Conservation (phyloP, 2,797 vertebrate genomes). For the Sardinella longiceps region DNA sequence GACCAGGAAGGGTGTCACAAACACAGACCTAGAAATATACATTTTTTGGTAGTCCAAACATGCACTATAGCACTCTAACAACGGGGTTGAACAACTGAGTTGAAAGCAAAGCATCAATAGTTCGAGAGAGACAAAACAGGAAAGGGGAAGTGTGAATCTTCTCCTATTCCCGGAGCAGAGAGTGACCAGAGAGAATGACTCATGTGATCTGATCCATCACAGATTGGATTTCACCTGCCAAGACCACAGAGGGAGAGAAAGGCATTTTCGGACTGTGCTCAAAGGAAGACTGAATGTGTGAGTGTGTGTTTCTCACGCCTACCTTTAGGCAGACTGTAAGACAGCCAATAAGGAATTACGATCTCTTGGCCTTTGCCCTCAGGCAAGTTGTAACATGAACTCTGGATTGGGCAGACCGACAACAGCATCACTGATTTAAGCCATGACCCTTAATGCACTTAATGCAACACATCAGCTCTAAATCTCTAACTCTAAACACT, state of each 20-base stretch:
- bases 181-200: not conserved
- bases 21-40: not conserved
- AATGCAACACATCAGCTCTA: not conserved
- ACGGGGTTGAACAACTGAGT: not conserved
- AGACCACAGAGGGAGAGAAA: not conserved
- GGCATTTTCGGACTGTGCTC: not conserved
- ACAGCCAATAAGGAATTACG: not conserved
- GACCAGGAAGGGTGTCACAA: constrained; percentile 4
- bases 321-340: not conserved
- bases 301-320: not conserved
- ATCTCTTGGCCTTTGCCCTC: not conserved
- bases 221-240: constrained; percentile 10
- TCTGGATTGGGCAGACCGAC: not conserved
- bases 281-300: not conserved
- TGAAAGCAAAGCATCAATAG: not conserved
- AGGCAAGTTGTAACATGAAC: not conserved
- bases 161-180: not conserved
- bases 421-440: not conserved
- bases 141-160: not conserved
- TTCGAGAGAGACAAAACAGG: not conserved
- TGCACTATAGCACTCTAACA: not conserved
- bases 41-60: not conserved
- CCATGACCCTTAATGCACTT: not conserved
- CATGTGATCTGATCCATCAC: not conserved
- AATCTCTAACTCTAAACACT: not conserved